phyloP scores from a whole-genome alignment of 2,888 invertebrate genomes.

The Drosophila robusta region DNA sequence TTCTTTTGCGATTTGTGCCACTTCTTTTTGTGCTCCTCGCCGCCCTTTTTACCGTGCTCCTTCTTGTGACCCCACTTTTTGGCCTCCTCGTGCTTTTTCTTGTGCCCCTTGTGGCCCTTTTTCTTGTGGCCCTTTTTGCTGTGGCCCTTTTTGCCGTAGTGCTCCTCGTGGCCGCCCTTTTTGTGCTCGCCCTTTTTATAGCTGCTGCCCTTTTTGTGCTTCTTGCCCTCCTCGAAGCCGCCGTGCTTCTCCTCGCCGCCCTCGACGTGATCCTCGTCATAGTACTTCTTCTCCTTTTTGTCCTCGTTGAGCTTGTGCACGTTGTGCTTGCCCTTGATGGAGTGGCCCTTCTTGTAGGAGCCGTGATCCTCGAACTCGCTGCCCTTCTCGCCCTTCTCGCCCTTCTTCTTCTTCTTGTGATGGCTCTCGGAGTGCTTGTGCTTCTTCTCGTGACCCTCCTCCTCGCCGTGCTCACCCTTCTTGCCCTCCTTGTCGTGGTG shows the following conservation, averaged over 20 bases:
- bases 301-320: slow-evolving; percentile 94
- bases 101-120: slow-evolving; percentile 92
- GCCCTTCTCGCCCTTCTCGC: slow-evolving; percentile 86
- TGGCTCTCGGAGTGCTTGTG: slow-evolving; percentile 86
- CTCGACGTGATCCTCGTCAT: slow-evolving; percentile 93
- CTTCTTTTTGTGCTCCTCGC: slow-evolving; percentile 92
- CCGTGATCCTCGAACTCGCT: slow-evolving; percentile 86
- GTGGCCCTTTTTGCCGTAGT: slow-evolving; percentile 92
- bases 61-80: slow-evolving; percentile 91
- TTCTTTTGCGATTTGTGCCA: slow-evolving; percentile 88
- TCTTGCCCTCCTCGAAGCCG: slow-evolving; percentile 91
- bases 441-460: slow-evolving; percentile 86
- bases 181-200: slow-evolving; percentile 93
- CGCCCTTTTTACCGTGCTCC: slow-evolving; percentile 92
- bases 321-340: slow-evolving; percentile 94
- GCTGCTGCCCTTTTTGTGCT: slow-evolving; percentile 92
- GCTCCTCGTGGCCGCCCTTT: slow-evolving; percentile 90
- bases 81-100: slow-evolving; percentile 91
- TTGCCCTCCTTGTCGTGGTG: slow-evolving; percentile 89
- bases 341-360: slow-evolving; percentile 93
- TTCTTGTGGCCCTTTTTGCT: slow-evolving; percentile 93
- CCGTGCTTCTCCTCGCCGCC: slow-evolving; percentile 94
- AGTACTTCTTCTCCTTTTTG: slow-evolving; percentile 94
- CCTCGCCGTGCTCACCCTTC: slow-evolving; percentile 86
- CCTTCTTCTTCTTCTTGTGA: slow-evolving; percentile 86